Evolutionary conservation across 2,888 invertebrate species (phyloP).

Genomic region (Cephus runcator): DNA sequence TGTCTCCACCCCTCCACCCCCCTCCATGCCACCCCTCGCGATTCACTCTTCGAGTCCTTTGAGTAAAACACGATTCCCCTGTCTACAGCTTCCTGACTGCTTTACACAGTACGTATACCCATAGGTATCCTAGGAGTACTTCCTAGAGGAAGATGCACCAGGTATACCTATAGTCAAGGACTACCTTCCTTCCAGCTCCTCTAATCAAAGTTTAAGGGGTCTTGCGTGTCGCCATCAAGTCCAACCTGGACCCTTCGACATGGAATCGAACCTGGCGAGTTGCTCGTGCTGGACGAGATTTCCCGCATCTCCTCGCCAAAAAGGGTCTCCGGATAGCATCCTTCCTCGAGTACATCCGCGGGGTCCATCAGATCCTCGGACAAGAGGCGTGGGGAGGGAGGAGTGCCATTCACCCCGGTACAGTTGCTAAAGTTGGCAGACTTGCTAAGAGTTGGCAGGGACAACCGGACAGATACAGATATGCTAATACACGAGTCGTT

Average conservation of each 20-base stretch:
- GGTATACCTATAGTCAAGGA: no score
- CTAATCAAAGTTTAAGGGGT: constrained; percentile 15
- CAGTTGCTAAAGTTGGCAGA: constrained; percentile 7
- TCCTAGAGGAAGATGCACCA: not conserved
- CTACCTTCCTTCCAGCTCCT: no score
- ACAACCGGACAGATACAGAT: constrained; percentile 55
- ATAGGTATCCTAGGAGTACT: not conserved
- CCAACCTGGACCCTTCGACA: no score
- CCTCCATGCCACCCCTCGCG: not conserved
- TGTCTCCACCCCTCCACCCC: constrained; percentile 13
- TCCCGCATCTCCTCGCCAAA: no score
- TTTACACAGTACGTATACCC: not conserved
- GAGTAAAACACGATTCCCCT: not conserved
- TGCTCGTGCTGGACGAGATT: no score
- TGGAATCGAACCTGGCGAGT: no score
- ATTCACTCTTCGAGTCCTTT: constrained; percentile 8
- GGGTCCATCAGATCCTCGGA: constrained; percentile 9
- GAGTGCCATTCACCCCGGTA: constrained; percentile 46
- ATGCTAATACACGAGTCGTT: constrained; percentile 58
- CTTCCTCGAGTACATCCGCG: constrained; percentile 12
- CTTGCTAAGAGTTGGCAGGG: constrained; percentile 38
- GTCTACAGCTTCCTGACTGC: constrained; percentile 3
- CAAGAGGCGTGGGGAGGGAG: not conserved
- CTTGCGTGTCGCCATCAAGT: constrained; percentile 9
- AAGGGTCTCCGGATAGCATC: no score